Percentiles rank a stretch among this genome's conserved stretches.
Evolutionary conservation across 1,140 invertebrate genomes (phyloP).

Genomic region (Lutraria rhynchaena): DNA sequence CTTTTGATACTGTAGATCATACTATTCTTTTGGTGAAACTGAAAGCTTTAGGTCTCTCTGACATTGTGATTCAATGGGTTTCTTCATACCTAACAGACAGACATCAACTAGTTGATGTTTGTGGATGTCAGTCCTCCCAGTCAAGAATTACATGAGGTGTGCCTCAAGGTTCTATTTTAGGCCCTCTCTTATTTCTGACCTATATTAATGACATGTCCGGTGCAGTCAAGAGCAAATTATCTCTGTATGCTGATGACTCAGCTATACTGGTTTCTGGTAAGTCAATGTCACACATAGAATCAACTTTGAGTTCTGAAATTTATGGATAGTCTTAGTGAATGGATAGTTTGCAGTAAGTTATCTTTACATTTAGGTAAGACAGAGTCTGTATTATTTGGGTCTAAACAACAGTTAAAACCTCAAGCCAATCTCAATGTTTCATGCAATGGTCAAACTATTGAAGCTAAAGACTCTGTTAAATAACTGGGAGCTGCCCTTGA

Average conservation of each 20-base stretch:
- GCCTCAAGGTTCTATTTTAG: slow-evolving; percentile 35
- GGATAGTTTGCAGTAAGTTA: slow-evolving; percentile 21
- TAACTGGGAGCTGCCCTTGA: slow-evolving; percentile 5
- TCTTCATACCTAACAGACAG: slow-evolving; percentile 8
- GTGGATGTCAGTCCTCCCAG: slow-evolving; percentile 1
- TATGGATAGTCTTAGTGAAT: slow-evolving; percentile 24
- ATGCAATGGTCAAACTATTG: slow-evolving; percentile 28
- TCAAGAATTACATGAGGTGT: slow-evolving; percentile 16
- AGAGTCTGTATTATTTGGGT: background rate
- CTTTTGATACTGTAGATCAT: slow-evolving; percentile 19
- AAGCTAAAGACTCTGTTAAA: slow-evolving; percentile 17
- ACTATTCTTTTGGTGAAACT: background rate
- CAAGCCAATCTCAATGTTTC: background rate
- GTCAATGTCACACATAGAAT: background rate
- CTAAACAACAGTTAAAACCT: background rate
- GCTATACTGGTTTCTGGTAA: slow-evolving; percentile 15
- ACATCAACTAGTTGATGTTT: slow-evolving; percentile 8
- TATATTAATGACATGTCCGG: slow-evolving; percentile 44
- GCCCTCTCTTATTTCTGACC: slow-evolving; percentile 34
- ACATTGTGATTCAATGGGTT: background rate
- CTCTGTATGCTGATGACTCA: slow-evolving; percentile 33
- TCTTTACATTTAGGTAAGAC: slow-evolving; percentile 9
- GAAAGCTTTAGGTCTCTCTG: background rate
- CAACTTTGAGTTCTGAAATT: slow-evolving; percentile 23
- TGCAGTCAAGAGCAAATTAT: slow-evolving; percentile 16